phyloP scores from a whole-genome alignment of 2,888 invertebrate genomes.

The Oscheius sp. region DNA sequence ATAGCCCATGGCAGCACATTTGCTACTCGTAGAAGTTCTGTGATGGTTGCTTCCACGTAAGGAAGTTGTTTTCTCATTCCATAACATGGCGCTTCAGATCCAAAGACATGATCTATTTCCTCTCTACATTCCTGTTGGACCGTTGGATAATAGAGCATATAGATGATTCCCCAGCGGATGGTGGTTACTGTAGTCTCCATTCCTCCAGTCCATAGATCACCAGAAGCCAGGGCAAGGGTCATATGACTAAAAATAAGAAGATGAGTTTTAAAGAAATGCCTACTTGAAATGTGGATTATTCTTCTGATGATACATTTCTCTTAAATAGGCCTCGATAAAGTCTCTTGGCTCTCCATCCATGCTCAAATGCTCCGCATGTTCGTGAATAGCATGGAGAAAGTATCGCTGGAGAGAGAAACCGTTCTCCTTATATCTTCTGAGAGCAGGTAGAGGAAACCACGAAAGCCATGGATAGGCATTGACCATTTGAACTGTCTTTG shows the following conservation, averaged over 20 bases:
- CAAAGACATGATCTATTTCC: conserved; percentile 43
- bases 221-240: conserved; percentile 60
- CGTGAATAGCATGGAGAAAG: conserved; percentile 25
- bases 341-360: conserved; percentile 46
- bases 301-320: conserved; percentile 36
- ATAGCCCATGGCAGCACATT: conserved; percentile 69
- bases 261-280: neutral
- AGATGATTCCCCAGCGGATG: conserved; percentile 65
- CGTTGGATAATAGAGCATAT: conserved; percentile 59
- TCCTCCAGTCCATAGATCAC: conserved; percentile 70
- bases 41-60: conserved; percentile 59
- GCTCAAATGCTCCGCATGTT: conserved; percentile 30
- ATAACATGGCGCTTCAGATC: conserved; percentile 35
- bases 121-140: conserved; percentile 52
- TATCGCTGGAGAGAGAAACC: conserved; percentile 61
- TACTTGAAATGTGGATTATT: conserved; percentile 20
- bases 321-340: conserved; percentile 61
- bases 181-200: conserved; percentile 68
- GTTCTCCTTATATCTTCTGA: conserved; percentile 54
- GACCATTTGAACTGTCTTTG: conserved; percentile 55
- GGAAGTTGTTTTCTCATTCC: conserved; percentile 40
- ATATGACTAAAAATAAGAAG: conserved; percentile 55
- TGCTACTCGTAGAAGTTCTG: conserved; percentile 63
- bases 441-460: conserved; percentile 45
- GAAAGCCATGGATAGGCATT: conserved; percentile 58